Base-by-base conservation (phyloP, 2,888 invertebrate genomes). In the Diadromus collaris region DNA sequence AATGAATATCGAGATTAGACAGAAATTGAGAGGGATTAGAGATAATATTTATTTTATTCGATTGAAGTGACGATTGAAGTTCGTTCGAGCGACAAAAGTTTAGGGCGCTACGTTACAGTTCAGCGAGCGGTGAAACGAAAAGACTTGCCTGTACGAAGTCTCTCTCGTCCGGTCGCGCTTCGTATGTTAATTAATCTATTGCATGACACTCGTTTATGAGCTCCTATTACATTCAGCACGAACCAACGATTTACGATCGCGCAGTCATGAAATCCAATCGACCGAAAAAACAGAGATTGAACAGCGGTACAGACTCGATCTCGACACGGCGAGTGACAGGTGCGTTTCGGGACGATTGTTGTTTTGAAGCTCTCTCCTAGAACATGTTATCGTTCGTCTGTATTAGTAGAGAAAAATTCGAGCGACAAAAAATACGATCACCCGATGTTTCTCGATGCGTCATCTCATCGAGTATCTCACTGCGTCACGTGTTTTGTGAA, bases 231-330 rank as follows among this genome's bases (percentile, higher is more conserved):
- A 32, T 34, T 19, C 21, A 16, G 3, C 19, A 10, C 34, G 19
- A n/a, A 19, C 0, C 10, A 13, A 60, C 60, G 29, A 21, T 27
- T 6, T 16, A 54, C 41, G 29, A 69, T 44, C 58, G 68, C 29
- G 6, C 38, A 27, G 56, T 64, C 67, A 75, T 71, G 78, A 74
- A n/a, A 56, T 54, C 67, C 21, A 63, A 64, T 46, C 72, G 58
- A 41, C 54, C 72, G 46, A 79, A 73, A 79, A 79, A 76, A 65
- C 72, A 76, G 46, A 69, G 65, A 76, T 69, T 79, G 27, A 34
- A 60, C 44, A 32, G 44, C n/a, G 44, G 13, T 29, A 9, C 29
- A 44, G 19, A 9, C 13, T 51, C 72, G 19, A 38, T 4, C 27
- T 9, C 44, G 27, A 51, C 29, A n/a, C 48, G 44, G 46, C 38